Base-by-base conservation (phyloP, 2,797 vertebrate species). In the Danio tinwini region DNA sequence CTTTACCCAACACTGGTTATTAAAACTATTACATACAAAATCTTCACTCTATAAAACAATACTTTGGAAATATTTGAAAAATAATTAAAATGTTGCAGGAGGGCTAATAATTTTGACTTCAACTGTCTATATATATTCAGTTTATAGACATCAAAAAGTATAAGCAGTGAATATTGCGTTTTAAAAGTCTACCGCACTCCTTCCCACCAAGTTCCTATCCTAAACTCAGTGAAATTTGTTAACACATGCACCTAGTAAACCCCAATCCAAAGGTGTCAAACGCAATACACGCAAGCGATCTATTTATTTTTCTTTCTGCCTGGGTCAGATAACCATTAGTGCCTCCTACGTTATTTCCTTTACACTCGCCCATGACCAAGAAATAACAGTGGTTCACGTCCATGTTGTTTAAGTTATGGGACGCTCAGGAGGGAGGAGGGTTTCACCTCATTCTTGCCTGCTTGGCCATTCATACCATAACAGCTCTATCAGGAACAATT, bases 211-310 rank as follows among this genome's bases (percentile, higher is more conserved):
- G 88, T 70, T 74, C 40, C 14, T 82, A 88, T 85, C 87, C 87
- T 89, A 91, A 88, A 87, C 88, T 85, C 88, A 92, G 82, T 85
- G 91, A 87, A 87, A 88, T 86, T 87, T 91, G 89, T 90, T 90
- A 87, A 88, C 88, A 91, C 91, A 89, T 88, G 88, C 83, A 88
- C 79, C 85, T 85, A 88, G 91, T 92, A 86, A 89, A 88, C 74
- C 68, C 63, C 84, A 75, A 85, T 90, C 59, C 90, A 88, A 88
- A 90, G 78, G 74, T 88, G 88, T 90, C 88, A 88, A 65, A 74
- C 81, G 39, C 85, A 76, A 83, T 90, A 80, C 82, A 83, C 74
- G 80, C 81, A 81, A 72, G 71, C 71, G 76, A 87, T 86, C 80
- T 83, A 88, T 88, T 83, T 86, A 73, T 85, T 88, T 89, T 83